Conservation (phyloP, 2,113 vertebrate species). For the Notothenia coriiceps region DNA sequence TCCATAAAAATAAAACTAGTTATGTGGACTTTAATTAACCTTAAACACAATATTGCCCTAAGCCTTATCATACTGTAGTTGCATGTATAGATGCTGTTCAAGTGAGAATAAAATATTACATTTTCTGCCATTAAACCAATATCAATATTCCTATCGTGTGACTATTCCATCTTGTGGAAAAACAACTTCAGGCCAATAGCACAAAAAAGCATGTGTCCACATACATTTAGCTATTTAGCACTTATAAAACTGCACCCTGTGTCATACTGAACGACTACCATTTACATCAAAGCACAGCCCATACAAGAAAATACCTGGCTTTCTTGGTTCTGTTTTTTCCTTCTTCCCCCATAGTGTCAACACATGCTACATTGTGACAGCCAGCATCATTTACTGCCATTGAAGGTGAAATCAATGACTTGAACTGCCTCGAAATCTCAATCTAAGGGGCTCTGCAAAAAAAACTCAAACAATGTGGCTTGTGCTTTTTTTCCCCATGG, state of each 20-base stretch:
- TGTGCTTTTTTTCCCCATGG: slow-evolving; percentile 48
- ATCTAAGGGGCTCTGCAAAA: not conserved
- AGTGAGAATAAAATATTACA: too few relatives aligned
- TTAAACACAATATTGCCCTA: not conserved
- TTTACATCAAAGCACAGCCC: not conserved
- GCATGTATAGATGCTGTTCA: not conserved
- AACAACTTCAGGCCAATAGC: not conserved
- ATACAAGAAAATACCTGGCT: not conserved
- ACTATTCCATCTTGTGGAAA: not conserved
- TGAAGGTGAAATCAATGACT: slow-evolving; percentile 19
- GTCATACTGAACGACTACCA: not conserved
- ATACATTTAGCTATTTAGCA: not conserved
- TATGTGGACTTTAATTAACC: not conserved
- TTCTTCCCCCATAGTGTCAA: slow-evolving; percentile 1
- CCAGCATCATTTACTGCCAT: not conserved
- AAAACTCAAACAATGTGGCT: slow-evolving; percentile 11
- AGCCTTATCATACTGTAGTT: not conserved
- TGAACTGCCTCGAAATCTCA: slow-evolving; percentile 11
- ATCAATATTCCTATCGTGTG: not conserved
- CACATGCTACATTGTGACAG: not conserved
- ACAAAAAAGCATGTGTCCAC: not conserved
- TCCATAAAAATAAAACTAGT: too few relatives aligned
- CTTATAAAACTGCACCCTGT: not conserved
- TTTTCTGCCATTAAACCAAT: not conserved
- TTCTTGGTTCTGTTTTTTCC: not conserved